Percentiles rank a stretch among this genome's conserved stretches.
These are phyloP conservation scores for Bryconaethiops microstoma DNA, from an alignment of 2,797 vertebrate species.

Conservation along the genomic window DNA sequence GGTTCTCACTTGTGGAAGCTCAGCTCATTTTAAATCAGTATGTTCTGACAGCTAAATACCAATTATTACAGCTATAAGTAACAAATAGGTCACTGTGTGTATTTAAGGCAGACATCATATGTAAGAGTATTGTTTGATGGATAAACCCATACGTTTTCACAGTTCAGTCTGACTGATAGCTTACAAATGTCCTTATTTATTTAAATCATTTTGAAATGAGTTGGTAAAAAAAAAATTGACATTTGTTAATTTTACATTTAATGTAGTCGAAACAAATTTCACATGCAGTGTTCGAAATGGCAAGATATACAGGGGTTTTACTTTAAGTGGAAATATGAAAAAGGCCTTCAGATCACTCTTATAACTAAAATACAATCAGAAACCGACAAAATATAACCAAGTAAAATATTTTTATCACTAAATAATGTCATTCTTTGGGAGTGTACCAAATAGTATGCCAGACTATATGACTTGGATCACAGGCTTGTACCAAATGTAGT, in stretches of 20 bases:
- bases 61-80: neutral
- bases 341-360: too few species aligned
- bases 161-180: neutral
- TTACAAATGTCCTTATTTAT: neutral
- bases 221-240: neutral
- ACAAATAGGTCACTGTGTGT: neutral
- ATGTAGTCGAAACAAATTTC: too few species aligned
- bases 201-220: neutral
- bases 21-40: constrained; percentile 27
- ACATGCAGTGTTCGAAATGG: too few species aligned
- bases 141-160: neutral
- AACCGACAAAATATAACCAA: too few species aligned
- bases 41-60: neutral
- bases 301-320: too few species aligned
- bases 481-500: neutral
- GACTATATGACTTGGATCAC: neutral
- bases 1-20: constrained; percentile 34
- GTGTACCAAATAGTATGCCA: too few species aligned
- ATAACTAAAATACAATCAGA: too few species aligned
- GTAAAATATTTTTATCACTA: too few species aligned
- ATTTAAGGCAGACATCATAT: neutral
- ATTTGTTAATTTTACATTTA: too few species aligned
- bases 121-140: neutral
- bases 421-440: too few species aligned
- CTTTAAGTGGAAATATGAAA: too few species aligned